Conservation (phyloP, 2,888 invertebrate genomes). For the Rhagonycha lutea region DNA sequence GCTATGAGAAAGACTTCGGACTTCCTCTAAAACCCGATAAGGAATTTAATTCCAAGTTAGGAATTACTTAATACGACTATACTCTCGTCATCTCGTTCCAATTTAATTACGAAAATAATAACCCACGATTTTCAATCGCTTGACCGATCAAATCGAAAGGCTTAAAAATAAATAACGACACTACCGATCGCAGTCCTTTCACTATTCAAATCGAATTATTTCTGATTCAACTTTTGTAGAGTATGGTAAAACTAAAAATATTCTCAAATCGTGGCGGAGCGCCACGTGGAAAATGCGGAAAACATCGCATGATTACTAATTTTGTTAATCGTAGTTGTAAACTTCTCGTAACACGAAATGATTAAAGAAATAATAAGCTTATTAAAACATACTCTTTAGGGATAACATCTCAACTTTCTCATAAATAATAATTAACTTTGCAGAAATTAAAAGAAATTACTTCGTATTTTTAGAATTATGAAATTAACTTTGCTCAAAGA, state of each 20-base stretch:
- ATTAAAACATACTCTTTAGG: no score
- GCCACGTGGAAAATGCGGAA: no score
- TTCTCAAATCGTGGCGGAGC: neutral
- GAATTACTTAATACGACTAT: neutral
- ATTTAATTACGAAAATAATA: neutral
- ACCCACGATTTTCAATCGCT: neutral
- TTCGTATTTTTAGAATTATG: no score
- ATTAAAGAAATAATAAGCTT: no score
- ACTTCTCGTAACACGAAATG: no score
- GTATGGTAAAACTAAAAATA: neutral
- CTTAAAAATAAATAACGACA: neutral
- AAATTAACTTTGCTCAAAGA: no score
- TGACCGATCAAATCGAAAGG: neutral
- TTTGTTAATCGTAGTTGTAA: no score
- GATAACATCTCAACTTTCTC: no score
- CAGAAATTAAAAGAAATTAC: no score
- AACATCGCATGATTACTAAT: no score
- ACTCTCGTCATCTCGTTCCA: neutral
- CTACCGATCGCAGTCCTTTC: neutral
- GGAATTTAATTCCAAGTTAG: neutral
- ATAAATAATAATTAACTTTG: no score
- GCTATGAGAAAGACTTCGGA: conserved; percentile 11
- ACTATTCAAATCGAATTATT: neutral
- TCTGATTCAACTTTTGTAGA: neutral
- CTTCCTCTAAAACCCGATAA: conserved; percentile 11